Percentiles rank a stretch among this genome's conserved stretches.
These are phyloP conservation scores for Apostichopus leukothele DNA, from an alignment of 53 echinoderm and acorn worm species.

Conservation along the genomic window DNA sequence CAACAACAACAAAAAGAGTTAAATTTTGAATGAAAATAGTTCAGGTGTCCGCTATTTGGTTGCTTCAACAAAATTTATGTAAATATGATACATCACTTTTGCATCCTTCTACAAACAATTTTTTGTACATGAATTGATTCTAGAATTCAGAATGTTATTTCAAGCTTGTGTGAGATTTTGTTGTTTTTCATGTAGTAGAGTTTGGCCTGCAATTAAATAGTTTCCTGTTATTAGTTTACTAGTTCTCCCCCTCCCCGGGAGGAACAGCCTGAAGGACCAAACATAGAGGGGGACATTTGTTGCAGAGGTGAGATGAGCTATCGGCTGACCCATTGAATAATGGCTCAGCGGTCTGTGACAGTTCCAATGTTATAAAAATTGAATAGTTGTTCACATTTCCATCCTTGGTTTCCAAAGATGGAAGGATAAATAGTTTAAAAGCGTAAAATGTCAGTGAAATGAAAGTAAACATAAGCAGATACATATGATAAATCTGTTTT, in stretches of 20 bases:
- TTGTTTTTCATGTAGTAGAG: neutral
- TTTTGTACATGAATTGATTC: slow-evolving; percentile 10
- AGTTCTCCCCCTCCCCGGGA: neutral
- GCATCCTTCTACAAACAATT: slow-evolving; percentile 4
- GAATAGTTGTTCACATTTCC: too few species aligned
- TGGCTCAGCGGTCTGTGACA: too few species aligned
- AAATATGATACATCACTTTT: slow-evolving; percentile 4
- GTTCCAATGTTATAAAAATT: too few species aligned
- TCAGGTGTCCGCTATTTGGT: neutral
- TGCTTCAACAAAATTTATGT: slow-evolving; percentile 6
- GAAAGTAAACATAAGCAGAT: too few species aligned
- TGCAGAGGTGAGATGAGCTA: too few species aligned
- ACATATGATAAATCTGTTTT: too few species aligned
- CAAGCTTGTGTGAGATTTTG: neutral
- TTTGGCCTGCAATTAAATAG: neutral
- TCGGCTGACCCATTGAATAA: too few species aligned
- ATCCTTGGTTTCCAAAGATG: too few species aligned
- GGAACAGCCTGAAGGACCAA: neutral
- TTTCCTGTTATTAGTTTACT: neutral
- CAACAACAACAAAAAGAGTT: too few species aligned
- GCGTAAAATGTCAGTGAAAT: too few species aligned
- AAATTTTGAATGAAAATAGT: neutral
- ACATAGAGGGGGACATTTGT: neutral
- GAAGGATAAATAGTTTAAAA: too few species aligned
- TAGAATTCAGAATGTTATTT: neutral